These are phyloP conservation scores for Sebastes matsubarae DNA, from an alignment of 2,797 vertebrate genomes.

Conservation along the genomic window DNA sequence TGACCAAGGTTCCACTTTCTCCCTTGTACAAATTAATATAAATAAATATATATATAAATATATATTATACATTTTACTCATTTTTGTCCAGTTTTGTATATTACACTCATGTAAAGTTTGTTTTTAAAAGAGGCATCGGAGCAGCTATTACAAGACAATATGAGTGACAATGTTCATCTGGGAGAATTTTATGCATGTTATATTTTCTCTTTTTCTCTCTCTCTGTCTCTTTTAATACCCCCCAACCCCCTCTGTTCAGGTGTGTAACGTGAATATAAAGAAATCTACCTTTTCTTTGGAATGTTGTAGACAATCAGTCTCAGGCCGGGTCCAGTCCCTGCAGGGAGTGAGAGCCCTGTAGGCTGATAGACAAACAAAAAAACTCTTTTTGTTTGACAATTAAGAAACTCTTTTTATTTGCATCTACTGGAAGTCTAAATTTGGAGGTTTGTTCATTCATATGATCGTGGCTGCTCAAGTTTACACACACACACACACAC, in stretches of 20 bases:
- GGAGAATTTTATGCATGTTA: conserved; percentile 84
- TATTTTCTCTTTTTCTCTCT: conserved; percentile 70
- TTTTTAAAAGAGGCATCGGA: conserved; percentile 80
- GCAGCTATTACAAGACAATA: conserved; percentile 82
- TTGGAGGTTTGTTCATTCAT: conserved; percentile 77
- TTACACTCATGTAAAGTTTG: conserved; percentile 81
- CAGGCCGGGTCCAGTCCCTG: conserved; percentile 81
- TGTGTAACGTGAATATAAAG: conserved; percentile 76
- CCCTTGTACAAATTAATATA: conserved; percentile 84
- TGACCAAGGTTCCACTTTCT: conserved; percentile 86
- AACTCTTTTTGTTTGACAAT: conserved; percentile 62
- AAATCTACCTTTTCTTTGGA: conserved; percentile 80
- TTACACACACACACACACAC: conserved; percentile 74
- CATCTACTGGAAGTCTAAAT: conserved; percentile 83
- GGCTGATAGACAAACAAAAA: conserved; percentile 76
- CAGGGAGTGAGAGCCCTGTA: conserved; percentile 73
- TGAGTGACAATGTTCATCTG: conserved; percentile 81
- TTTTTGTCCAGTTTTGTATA: conserved; percentile 85
- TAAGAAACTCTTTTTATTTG: conserved; percentile 66
- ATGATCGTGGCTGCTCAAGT: conserved; percentile 83
- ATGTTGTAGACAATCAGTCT: conserved; percentile 87
- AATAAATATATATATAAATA: conserved; percentile 81
- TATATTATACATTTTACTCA: conserved; percentile 84
- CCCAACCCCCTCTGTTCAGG: conserved; percentile 65
- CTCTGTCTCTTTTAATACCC: conserved; percentile 50